Evolutionary conservation across 2,888 invertebrate genomes (phyloP).

Genomic region (Oxycera nigricornis): DNA sequence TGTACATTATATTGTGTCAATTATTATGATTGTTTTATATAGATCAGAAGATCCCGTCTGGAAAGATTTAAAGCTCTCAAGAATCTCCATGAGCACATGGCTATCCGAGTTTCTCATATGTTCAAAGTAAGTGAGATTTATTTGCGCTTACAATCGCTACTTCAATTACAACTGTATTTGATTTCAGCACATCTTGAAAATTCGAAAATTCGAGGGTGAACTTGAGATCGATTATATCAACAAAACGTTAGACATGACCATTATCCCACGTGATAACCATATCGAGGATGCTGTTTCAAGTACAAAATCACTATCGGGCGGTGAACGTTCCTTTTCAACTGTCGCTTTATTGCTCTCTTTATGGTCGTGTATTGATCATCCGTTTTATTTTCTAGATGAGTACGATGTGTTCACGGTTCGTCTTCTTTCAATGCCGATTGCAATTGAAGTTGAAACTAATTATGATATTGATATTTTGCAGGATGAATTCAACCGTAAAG

Average conservation of each 20-base stretch:
- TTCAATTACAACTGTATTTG: too few species aligned
- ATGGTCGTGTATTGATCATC: constrained; percentile 91
- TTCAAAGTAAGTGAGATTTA: constrained; percentile 58
- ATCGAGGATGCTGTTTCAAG: constrained; percentile 62
- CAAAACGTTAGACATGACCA: constrained; percentile 64
- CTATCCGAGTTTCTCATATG: constrained; percentile 61
- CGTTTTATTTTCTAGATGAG: constrained; percentile 94
- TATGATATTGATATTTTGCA: constrained; percentile 56
- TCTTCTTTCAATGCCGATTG: neutral
- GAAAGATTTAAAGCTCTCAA: constrained; percentile 62
- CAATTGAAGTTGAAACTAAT: too few species aligned
- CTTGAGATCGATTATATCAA: constrained; percentile 59
- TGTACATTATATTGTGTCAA: too few species aligned
- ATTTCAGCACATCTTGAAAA: constrained; percentile 52
- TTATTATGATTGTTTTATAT: too few species aligned
- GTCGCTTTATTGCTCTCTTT: constrained; percentile 91
- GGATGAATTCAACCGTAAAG: constrained; percentile 85
- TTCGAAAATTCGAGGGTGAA: constrained; percentile 56
- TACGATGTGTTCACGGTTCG: constrained; percentile 95
- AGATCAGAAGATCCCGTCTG: constrained; percentile 60
- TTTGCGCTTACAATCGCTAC: neutral
- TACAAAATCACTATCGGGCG: constrained; percentile 84
- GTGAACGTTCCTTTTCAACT: constrained; percentile 95
- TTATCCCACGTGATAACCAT: constrained; percentile 65
- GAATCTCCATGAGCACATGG: constrained; percentile 62